phyloP scores from a whole-genome alignment of 1,140 invertebrate genomes.

The Anastatus disparis region DNA sequence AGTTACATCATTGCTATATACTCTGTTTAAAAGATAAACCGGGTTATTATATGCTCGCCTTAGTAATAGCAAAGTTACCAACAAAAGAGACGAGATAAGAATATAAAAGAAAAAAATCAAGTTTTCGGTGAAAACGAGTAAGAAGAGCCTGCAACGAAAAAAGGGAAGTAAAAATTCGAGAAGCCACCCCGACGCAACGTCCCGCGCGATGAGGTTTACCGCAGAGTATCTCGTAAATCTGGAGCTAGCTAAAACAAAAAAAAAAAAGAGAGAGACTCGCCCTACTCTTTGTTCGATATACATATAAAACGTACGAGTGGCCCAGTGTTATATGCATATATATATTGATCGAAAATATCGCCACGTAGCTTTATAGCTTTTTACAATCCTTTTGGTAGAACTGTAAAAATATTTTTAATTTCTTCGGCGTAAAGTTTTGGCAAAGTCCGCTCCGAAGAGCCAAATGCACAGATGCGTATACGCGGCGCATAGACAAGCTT shows the following conservation, averaged over 20 bases:
- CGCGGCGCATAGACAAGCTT: no score
- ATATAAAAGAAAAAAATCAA: background rate
- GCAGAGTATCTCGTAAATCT: constrained; percentile 25
- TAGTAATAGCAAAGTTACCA: no score
- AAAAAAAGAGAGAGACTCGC: background rate
- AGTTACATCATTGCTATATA: background rate
- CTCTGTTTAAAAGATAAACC: background rate
- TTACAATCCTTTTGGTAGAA: background rate
- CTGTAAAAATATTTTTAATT: constrained; percentile 37
- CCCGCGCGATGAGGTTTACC: constrained; percentile 26
- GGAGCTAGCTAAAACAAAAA: no score
- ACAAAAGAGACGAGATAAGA: background rate
- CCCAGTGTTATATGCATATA: no score
- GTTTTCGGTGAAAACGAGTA: constrained; percentile 5
- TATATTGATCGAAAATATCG: background rate
- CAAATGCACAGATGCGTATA: no score
- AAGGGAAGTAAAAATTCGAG: constrained; percentile 30
- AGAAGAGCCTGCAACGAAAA: background rate
- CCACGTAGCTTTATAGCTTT: background rate
- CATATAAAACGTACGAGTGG: no score
- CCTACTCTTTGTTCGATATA: background rate
- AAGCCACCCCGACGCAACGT: background rate
- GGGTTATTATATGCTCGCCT: background rate
- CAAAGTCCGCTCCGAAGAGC: no score
- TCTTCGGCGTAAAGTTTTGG: constrained; percentile 26